Evolutionary conservation across 2,113 vertebrate genomes (phyloP), one percentile per base, ranked within the genome.

Genomic region (Atractosteus spatula): DNA sequence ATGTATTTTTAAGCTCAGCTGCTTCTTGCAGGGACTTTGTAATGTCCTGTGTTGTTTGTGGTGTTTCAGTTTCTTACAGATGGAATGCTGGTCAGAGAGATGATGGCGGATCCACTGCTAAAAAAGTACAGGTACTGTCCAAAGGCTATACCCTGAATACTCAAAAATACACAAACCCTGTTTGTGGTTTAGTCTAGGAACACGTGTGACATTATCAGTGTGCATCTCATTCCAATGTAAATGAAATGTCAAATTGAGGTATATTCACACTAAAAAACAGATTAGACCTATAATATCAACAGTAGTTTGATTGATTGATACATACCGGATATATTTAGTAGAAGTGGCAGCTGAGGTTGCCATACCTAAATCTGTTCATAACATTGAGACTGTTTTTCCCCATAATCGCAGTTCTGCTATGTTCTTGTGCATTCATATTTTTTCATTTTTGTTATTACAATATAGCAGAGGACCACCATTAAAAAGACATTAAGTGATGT

Each of bases 81-180:
- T 88, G 97, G 97, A 12, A 99, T 99, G 95, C 86, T 99, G 81
- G 95, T 99, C 69, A 92, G 97, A 71, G 97, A 99, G 85, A 99
- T 99, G 97, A 99, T 99, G 97, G 87, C 96, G 5, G 97, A 99
- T 81, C 97, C 97, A 13, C 87, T 99, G 70, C 82, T 99, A 85
- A 97, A 96, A 79, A 96, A 93, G 85, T 99, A 99, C 82, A 99
- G 97, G 97, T 98, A 87, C 79, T 69, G 69, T 16, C 14, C 11
- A 13, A 11, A 12, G 56, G 3, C n/a, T n/a, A 12, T n/a, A 11
- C 56, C 56, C 56, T 59, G 7, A 29, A 29, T 29, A 8, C 56
- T 59, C 11, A 29, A 29, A 29, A 29, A 29, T 29, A 14, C 56
- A 59, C 11, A 59, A 59, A 59, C 56, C 56, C n/a, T 59, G 7